Evolutionary conservation across 2,888 invertebrate genomes (phyloP).

Genomic region (Euproctis similis): DNA sequence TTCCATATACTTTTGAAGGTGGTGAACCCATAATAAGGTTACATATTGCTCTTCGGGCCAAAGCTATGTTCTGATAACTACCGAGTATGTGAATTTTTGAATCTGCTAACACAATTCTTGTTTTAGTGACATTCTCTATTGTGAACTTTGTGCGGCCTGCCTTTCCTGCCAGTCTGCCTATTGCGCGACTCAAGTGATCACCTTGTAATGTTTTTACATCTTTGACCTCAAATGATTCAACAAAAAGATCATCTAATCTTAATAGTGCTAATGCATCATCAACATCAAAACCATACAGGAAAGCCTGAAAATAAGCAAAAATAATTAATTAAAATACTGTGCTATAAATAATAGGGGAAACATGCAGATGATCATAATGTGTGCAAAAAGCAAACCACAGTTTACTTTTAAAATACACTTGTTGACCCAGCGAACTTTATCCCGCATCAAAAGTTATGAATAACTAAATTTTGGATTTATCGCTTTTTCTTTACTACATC

Average conservation of each 20-base stretch:
- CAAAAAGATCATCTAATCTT: slow-evolving; percentile 95
- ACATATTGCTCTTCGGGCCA: slow-evolving; percentile 95
- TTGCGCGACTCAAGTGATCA: slow-evolving; percentile 95
- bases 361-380: no score
- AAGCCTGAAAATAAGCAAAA: slow-evolving; percentile 87
- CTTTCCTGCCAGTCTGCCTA: slow-evolving; percentile 98
- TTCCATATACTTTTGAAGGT: slow-evolving; percentile 98
- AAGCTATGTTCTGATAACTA: slow-evolving; percentile 96
- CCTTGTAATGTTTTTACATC: slow-evolving; percentile 97
- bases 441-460: no score
- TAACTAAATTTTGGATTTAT: no score
- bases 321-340: no score
- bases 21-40: slow-evolving; percentile 97
- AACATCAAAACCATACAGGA: slow-evolving; percentile 96
- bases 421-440: no score
- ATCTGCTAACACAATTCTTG: slow-evolving; percentile 97
- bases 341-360: no score
- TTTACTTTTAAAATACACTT: no score
- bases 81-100: slow-evolving; percentile 97
- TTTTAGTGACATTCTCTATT: slow-evolving; percentile 99
- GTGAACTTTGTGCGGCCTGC: slow-evolving; percentile 98
- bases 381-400: no score
- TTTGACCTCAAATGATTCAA: slow-evolving; percentile 97
- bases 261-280: slow-evolving; percentile 97
- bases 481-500: no score